Evolutionary conservation across 2,888 invertebrate genomes (phyloP), one percentile per base, ranked within the genome.

Genomic region (Blastobasis lacticolella): DNA sequence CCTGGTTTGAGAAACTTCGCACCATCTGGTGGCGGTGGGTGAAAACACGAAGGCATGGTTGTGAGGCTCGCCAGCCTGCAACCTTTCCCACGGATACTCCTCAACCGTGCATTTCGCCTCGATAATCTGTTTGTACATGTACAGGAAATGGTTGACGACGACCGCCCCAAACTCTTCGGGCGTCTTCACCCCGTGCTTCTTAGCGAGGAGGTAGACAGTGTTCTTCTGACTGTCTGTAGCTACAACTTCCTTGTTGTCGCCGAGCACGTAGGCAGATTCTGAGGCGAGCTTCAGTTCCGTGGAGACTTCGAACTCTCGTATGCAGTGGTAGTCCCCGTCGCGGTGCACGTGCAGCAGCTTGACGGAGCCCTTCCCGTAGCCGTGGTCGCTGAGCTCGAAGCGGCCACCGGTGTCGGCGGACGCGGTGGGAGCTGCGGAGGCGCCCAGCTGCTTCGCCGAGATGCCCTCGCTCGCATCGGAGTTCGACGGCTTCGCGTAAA

Each of bases 181-280:
- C 37, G 92, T 92, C 62, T 92, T 91, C 38, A 95, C 91, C 48
- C 94, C 95, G 69, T 93, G 88, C 66, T 94, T 93, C 70, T 94
- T 94, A 6, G 95, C 95, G 60, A 95, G 74, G 43, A 95, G 77
- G 70, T 94, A 95, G 42, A 95, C 92, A 1, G 94, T 94, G 70
- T 95, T 95, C 80, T 95, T 95, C 73, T 95, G 95, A 0, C 94
- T 93, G 69, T 95, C 95, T 0, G 95, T 95, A 8, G 94, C 94
- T 10, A 95, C 92, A 55, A 95, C 93, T 67, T 94, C 93, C 49
- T 91, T 90, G 70, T 95, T 95, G 77, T 95, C 93, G n/a, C 93
- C 93, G 57, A 88, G 70, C 0, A 92, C 78, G 75, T 94, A 95
- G 58, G 95, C 94, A 58, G 91, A 91, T 67, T 92, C 91, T 4